Evolutionary conservation across 2,888 invertebrate genomes (phyloP), one percentile per base, ranked within the genome.

Genomic region (Tenthredo distinguenda): DNA sequence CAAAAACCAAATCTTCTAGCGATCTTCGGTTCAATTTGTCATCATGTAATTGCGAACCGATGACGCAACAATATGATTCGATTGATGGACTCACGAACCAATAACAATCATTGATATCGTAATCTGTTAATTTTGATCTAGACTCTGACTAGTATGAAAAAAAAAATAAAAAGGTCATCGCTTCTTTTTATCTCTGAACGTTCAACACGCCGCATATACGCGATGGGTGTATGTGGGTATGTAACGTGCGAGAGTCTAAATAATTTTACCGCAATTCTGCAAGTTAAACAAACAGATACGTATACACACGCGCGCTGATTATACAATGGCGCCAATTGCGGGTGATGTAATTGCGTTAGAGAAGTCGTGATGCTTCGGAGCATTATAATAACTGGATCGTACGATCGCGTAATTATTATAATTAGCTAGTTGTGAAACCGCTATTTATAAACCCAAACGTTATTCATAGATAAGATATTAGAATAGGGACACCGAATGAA

Each of bases 341-440:
- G 43, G 31, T 34, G 68, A 72, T 72, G 72, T 72, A 43, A 72
- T 72, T 68, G 68, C 2, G 31, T 68, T 31, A 12, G 21, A 72
- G 1, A 72, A n/a, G 43, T 72, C 72, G 9, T 21, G 7, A 72
- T n/a, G 5, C 7, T 55, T 6, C 40, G 9, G n/a, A 74, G 21
- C 5, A 6, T 21, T 21, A 26, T 34, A 68, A 68, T 68, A 68
- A 68, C 68, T 68, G 68, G 15, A 68, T 31, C 68, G 68, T 68
- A 68, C 34, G n/a, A 74, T 74, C 74, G 43, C 40, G 18, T 74
- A 74, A 68, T 68, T 34, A 68, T 68, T 31, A 74, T 74, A 74
- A 74, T 74, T 74, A 43, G 74, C 43, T 74, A 15, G 21, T 74
- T 74, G 37, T 40, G 74, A 74, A 74, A 74, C 9, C n/a, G 40